Percentiles rank a stretch among this genome's conserved stretches.
Conservation (phyloP, 2,797 vertebrate species). For the Loris lydekkerianus region DNA sequence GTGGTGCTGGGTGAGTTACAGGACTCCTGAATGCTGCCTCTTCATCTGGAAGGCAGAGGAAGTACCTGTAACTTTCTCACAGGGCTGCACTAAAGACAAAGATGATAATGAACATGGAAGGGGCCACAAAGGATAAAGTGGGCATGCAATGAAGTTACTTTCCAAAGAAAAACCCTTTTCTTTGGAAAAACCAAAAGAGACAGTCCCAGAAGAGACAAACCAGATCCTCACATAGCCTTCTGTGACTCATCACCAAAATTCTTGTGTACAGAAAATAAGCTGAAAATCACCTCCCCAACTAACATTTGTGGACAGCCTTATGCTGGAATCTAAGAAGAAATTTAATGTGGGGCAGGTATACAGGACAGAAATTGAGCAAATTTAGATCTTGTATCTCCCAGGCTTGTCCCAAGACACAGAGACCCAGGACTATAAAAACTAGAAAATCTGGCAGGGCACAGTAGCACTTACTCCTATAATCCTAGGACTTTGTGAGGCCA, state of each 20-base stretch:
- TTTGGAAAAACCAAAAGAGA: not conserved
- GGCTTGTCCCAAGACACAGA: not conserved
- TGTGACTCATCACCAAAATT: not conserved
- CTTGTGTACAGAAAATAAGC: not conserved
- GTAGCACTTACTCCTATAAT: not conserved
- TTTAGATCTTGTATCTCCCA: not conserved
- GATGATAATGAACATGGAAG: rapidly evolving
- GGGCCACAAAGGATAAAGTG: not conserved
- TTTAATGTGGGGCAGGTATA: not conserved
- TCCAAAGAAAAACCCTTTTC: not conserved
- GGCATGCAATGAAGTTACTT: not conserved
- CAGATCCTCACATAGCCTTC: not conserved
- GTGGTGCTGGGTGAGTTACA: not conserved
- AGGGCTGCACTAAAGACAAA: not conserved
- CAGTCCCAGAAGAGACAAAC: not conserved
- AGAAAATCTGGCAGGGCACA: not conserved
- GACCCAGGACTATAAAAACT: not conserved
- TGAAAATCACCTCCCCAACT: not conserved
- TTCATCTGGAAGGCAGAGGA: not conserved
- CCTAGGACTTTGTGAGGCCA: not conserved
- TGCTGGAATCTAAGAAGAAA: not conserved
- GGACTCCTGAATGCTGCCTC: not conserved
- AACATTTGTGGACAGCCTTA: not conserved
- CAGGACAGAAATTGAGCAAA: not conserved
- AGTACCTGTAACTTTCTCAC: not conserved